Evolutionary conservation across 2,888 invertebrate species (phyloP).

Genomic region (Mayetiola destructor): DNA sequence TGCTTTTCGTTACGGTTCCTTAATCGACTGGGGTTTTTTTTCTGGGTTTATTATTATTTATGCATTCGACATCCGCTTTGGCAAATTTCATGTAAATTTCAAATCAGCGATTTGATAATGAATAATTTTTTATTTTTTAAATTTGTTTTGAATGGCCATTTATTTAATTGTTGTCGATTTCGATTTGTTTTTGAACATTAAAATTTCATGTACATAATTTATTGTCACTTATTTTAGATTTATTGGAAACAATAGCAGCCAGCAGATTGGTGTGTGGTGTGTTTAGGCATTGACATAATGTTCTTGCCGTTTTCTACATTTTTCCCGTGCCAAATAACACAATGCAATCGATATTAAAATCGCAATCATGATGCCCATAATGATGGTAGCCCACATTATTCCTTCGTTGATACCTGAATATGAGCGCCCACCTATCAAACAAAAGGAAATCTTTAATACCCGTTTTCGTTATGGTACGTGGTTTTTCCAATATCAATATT

Average conservation of each 20-base stretch:
- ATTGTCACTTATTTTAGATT: too few species aligned
- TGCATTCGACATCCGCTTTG: too few species aligned
- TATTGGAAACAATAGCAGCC: background rate
- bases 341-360: background rate
- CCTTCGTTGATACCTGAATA: background rate
- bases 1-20: too few species aligned
- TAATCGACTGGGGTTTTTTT: too few species aligned
- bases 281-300: background rate
- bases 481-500: background rate
- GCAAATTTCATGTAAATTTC: too few species aligned
- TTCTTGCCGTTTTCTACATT: conserved; percentile 2
- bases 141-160: too few species aligned
- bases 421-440: background rate
- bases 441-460: background rate
- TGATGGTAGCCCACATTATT: background rate
- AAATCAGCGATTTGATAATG: too few species aligned
- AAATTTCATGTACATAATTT: too few species aligned
- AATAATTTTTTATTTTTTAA: too few species aligned
- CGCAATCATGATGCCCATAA: background rate
- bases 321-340: background rate
- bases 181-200: too few species aligned
- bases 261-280: background rate
- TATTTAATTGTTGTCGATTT: too few species aligned
- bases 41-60: too few species aligned
- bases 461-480: background rate